Base-by-base conservation (phyloP, 2,113 vertebrate species). In the Lethenteron camtschaticum region DNA sequence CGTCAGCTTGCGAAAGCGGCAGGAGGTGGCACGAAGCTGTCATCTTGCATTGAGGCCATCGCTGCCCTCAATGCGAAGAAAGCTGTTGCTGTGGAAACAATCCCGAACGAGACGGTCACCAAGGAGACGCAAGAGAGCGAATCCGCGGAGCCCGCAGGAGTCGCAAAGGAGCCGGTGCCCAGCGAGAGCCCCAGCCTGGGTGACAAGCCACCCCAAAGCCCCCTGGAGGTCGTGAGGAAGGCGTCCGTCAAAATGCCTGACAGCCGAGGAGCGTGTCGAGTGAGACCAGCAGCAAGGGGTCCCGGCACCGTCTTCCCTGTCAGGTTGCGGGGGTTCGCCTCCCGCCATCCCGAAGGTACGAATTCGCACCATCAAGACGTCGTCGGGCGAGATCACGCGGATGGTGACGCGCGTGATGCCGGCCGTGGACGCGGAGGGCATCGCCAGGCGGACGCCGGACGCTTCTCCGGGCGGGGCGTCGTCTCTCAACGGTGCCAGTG, bases 341-440 rank as follows among this genome's bases (percentile, higher is more conserved):
- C 87, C 84, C 24, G 89, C 92, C 68, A 95, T 99, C 71, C 94
- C 94, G 69, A 99, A 94, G 76, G 94, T 99, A 55, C 84, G 90
- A 72, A 99, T 99, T 55, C 96, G 95, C 81, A 99, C 94, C 74
- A 95, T 99, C 71, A 99, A 96, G 81, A 99, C 94, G 0, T 97
- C 90, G 9, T 91, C 89, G 1, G 94, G 94, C 58, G 90, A 96
- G 74, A 97, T 97, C 72, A 96, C 89, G 78, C 86, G 85, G 60
- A 97, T 87, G 0, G 88, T 97, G 58, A 94, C 89, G 0, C 79
- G 88, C 73, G 85, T 99, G 12, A 75, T 89, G 73, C 86, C 90
- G 0, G 86, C 95, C 55, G 82, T 87, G 24, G 85, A 91, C 70
- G 72, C 79, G 2, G 87, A 89, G 58, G 75, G 76, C 6, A 41